A percentile compares a stretch with the other conserved stretches of the same genome.
phyloP scores from a whole-genome alignment of 2,113 vertebrate genomes.

The Ivindomyrus marchei region DNA sequence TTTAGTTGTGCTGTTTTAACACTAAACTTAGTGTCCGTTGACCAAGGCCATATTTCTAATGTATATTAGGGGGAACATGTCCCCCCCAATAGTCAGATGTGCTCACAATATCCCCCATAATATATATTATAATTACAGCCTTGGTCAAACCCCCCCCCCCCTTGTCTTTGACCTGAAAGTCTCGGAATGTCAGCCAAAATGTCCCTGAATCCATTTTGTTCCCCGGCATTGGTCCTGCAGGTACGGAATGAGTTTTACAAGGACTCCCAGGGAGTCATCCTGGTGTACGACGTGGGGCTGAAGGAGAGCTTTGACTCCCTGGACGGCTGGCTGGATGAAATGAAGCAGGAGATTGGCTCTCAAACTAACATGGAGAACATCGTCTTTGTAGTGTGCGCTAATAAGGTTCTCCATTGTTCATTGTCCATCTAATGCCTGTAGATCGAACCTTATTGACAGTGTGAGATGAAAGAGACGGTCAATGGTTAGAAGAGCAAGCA shows the following conservation, averaged over 20 bases:
- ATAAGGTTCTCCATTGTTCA: constrained; percentile 69
- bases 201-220: background rate
- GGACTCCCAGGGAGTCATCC: constrained; percentile 86
- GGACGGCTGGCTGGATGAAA: constrained; percentile 85
- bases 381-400: constrained; percentile 83
- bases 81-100: too few relatives aligned
- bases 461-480: background rate
- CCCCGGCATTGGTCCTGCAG: constrained; percentile 44
- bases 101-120: background rate
- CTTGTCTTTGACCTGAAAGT: background rate
- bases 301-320: constrained; percentile 84
- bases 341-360: constrained; percentile 90
- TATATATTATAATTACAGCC: background rate
- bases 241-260: constrained; percentile 97
- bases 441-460: background rate
- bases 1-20: background rate
- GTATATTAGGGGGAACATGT: too few relatives aligned
- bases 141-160: too few relatives aligned
- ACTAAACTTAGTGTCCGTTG: background rate
- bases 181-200: background rate
- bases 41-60: background rate
- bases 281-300: constrained; percentile 85
- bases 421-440: background rate
- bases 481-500: background rate
- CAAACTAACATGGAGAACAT: constrained; percentile 86